Evolutionary conservation across 2,888 invertebrate species (phyloP), one percentile per base, ranked within the genome.

Genomic region (Eupithecia centaureata): DNA sequence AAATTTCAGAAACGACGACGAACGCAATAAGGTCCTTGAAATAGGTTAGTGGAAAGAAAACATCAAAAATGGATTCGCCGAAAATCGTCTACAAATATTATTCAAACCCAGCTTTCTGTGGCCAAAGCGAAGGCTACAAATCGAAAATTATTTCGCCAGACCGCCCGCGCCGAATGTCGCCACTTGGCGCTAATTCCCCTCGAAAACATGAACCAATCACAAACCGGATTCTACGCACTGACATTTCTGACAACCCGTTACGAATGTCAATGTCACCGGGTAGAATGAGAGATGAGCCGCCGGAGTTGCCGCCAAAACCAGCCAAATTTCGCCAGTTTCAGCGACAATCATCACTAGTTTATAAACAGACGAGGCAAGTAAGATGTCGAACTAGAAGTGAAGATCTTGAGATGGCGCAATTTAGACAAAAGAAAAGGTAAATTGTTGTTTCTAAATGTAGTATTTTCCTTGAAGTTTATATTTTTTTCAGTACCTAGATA

Each of bases 21-120:
- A 27, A 5, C 12, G 0, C 25, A 27, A 52, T 52, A 52, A 7
- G 25, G 7, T 27, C 27, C 5, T 2, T 13, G 27, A 52, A 25
- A 27, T n/a, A n/a, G n/a, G n/a, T n/a, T n/a, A 30, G 27, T 30
- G 12, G 22, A 18, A 33, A 57, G 8, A 32, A 57, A 54, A 54
- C 73, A 74, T 70, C 67, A 66, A 77, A 61, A 15, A 93, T 94
- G 94, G 92, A 94, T 73, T 93, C 93, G 25, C 93, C 93, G 33
- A 93, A 92, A 82, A 94, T 94, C 10, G 87, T 93, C 2, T 94
- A 94, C 82, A 94, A 95, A 85, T 96, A 96, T 78, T 97, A 97
- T 79, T 95, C 96, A 7, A 97, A 97, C 83, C 96, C 96, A 63
- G 96, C 96, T 0, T 97, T 97, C 82, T 96, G 96, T 82, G 95